Conservation (phyloP, 2,113 vertebrate species). For the Corvus moneduloides region DNA sequence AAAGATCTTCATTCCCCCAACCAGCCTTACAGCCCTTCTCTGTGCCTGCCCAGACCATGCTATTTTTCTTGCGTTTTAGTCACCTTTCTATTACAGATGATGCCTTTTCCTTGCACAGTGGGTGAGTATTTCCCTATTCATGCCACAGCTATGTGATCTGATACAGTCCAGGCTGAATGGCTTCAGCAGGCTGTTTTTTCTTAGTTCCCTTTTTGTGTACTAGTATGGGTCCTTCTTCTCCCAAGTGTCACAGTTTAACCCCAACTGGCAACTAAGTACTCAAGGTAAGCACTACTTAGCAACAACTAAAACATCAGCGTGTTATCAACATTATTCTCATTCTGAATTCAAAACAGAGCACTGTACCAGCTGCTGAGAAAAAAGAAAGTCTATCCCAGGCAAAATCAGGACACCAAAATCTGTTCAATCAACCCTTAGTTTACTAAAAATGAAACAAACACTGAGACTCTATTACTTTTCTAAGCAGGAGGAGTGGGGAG, state of each 20-base stretch:
- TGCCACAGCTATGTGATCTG: not conserved
- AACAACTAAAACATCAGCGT: not conserved
- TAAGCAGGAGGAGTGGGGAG: not conserved
- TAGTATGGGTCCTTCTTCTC: not conserved
- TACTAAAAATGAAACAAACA: not conserved
- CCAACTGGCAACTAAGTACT: not conserved
- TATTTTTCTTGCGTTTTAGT: not conserved
- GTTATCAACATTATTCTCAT: not conserved
- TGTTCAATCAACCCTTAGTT: not conserved
- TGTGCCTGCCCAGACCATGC: not conserved
- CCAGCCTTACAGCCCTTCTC: not conserved
- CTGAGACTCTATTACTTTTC: not conserved
- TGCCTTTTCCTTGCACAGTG: not conserved
- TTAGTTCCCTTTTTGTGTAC: not conserved
- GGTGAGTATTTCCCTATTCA: not conserved
- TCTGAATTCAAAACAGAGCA: not conserved
- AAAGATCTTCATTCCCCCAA: not conserved
- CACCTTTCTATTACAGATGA: not conserved
- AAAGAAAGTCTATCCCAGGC: not conserved
- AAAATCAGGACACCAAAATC: not conserved
- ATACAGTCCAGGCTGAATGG: not conserved
- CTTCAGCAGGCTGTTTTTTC: not conserved
- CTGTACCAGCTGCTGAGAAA: not conserved
- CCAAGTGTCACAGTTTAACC: not conserved
- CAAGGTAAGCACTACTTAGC: not conserved